Conservation (phyloP, 2,797 vertebrate species). For the Anguilla anguilla region DNA sequence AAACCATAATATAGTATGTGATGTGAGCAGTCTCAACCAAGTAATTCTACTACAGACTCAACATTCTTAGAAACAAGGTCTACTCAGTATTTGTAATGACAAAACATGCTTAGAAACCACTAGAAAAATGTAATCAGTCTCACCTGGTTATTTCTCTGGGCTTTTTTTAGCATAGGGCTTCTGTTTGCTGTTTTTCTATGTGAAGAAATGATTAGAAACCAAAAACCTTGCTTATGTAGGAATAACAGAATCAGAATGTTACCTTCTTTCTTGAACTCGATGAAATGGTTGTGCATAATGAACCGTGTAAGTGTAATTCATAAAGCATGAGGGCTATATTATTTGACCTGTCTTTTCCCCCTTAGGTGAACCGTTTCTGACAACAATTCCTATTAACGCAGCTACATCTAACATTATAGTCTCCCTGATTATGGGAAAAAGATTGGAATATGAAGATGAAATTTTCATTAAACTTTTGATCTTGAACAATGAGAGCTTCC, state of each 20-base stretch:
- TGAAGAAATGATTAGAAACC: background rate
- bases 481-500: background rate
- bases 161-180: too few species aligned
- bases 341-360: background rate
- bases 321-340: background rate
- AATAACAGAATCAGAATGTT: background rate
- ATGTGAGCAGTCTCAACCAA: too few species aligned
- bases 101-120: background rate
- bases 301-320: background rate
- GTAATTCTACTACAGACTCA: too few species aligned
- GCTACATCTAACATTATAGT: slow-evolving; percentile 19
- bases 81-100: too few species aligned
- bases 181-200: background rate
- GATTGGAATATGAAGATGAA: slow-evolving; percentile 10
- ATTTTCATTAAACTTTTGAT: slow-evolving; percentile 11
- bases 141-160: too few species aligned
- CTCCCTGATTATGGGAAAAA: background rate
- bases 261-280: background rate
- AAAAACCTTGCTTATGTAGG: background rate
- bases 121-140: too few species aligned
- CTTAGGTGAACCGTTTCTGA: background rate
- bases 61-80: too few species aligned
- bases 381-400: background rate
- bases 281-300: background rate
- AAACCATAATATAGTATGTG: background rate